Base-by-base conservation (phyloP, 92 coral and sea anemone species). In the Heliopora coerulea region DNA sequence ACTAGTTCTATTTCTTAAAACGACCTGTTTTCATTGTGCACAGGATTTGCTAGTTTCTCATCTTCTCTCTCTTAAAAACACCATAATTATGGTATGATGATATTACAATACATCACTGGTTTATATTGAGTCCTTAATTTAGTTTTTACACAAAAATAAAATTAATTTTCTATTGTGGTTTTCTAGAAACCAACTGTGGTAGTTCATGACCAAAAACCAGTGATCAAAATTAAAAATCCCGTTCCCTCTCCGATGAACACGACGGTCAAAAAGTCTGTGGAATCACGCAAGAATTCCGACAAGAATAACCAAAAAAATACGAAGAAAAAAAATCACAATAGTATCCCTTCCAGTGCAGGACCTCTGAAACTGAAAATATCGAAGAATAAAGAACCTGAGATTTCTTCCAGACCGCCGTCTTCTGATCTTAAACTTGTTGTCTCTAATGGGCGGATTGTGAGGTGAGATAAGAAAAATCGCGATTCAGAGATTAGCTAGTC, bases 361-460 rank as follows among this genome's bases (percentile, higher is more conserved):
- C 77, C 77, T 5, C 23, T 70, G 20, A 70, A 35, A 54, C 63
- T 70, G 1, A 70, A 70, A 54, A 70, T 70, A 17, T 54, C 77
- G 0, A 70, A 70, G 31, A 70, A 52, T 41, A 54, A 52, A 33
- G 63, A 70, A 23, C 37, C 39, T 23, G 30, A 23, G 21, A 49
- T 67, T 1, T 29, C 74, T 12, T 10, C 14, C 9, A 31, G 54
- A 54, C 52, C 25, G 14, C 76, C 30, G 87, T 80, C 75, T 74
- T 84, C 96, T 0, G 78, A 87, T 25, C 80, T 95, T 13, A 95
- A 95, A 46, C 87, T 95, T 42, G 90, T 89, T 75, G 87, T 95
- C 15, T 90, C 99, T 3, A 90, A 95, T 79, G 99, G 99, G 10
- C 87, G 89, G 74, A 90, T 95, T 48, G 85, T 95, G 50, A 95